Evolutionary conservation across 2,113 vertebrate species (phyloP).

Genomic region (Taxidea taxus): DNA sequence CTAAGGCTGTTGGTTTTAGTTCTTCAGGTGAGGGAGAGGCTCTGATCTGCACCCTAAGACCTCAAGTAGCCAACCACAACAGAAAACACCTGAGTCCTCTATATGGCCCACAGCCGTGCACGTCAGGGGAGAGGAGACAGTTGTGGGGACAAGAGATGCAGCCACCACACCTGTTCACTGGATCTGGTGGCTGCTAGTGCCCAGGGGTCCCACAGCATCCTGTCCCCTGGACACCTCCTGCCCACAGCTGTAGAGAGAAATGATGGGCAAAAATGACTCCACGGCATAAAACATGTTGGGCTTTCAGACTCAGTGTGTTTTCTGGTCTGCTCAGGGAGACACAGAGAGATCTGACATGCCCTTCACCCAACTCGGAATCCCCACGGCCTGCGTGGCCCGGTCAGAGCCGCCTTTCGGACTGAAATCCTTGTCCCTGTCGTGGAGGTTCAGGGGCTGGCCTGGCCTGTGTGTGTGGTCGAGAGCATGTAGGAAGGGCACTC

Average conservation of each 20-base stretch:
- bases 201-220: not conserved
- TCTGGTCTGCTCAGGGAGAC: not conserved
- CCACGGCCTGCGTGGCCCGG: accelerated
- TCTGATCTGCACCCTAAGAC: too few relatives aligned
- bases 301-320: not conserved
- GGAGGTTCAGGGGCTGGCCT: not conserved
- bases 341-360: not conserved
- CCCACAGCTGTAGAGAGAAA: not conserved
- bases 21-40: not conserved
- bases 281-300: not conserved
- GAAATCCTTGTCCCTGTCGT: not conserved
- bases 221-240: not conserved
- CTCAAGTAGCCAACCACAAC: not conserved
- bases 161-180: accelerated
- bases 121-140: not conserved
- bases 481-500: not conserved
- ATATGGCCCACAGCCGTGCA: not conserved
- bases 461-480: too few relatives aligned
- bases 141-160: not conserved
- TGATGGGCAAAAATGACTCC: not conserved
- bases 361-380: not conserved
- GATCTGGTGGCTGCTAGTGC: not conserved
- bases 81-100: not conserved
- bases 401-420: not conserved
- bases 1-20: not conserved